phyloP scores from a whole-genome alignment of 1,140 invertebrate genomes.

The Coptotermes formosanus region DNA sequence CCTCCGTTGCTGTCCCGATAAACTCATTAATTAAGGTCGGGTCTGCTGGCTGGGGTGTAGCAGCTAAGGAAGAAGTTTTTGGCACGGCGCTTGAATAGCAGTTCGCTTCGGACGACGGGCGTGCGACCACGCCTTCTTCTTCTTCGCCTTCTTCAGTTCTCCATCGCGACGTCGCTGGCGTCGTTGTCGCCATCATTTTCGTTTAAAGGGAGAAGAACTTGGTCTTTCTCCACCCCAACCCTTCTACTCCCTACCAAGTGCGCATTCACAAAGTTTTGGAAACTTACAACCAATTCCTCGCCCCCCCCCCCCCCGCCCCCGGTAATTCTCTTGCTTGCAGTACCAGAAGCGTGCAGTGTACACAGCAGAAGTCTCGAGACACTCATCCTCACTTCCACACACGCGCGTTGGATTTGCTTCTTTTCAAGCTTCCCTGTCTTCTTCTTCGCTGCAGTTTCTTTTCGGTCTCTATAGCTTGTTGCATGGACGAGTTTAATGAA shows the following conservation, averaged over 20 bases:
- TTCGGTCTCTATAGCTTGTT: too few relatives aligned
- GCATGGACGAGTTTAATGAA: too few relatives aligned
- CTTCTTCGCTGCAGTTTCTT: too few relatives aligned
- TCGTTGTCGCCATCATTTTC: neutral
- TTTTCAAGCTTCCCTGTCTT: neutral
- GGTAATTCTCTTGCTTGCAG: neutral
- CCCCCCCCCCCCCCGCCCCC: neutral
- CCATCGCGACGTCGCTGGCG: neutral
- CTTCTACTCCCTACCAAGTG: neutral
- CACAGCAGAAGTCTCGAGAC: neutral
- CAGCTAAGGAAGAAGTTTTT: constrained; percentile 26
- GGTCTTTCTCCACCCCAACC: neutral
- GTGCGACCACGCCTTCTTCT: constrained; percentile 1
- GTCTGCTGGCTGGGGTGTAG: constrained; percentile 4
- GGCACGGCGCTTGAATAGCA: constrained; percentile 29
- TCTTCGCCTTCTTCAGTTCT: neutral
- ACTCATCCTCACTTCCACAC: neutral
- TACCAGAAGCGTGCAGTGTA: neutral
- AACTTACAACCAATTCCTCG: neutral
- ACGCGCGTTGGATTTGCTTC: neutral
- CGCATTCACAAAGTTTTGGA: constrained; percentile 15
- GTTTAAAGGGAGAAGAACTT: neutral
- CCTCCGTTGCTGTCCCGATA: constrained; percentile 48
- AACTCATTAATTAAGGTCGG: constrained; percentile 55
- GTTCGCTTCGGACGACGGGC: neutral